Base-by-base conservation (phyloP, 92 coral and sea anemone genomes). In the Zoanthus sociatus region DNA sequence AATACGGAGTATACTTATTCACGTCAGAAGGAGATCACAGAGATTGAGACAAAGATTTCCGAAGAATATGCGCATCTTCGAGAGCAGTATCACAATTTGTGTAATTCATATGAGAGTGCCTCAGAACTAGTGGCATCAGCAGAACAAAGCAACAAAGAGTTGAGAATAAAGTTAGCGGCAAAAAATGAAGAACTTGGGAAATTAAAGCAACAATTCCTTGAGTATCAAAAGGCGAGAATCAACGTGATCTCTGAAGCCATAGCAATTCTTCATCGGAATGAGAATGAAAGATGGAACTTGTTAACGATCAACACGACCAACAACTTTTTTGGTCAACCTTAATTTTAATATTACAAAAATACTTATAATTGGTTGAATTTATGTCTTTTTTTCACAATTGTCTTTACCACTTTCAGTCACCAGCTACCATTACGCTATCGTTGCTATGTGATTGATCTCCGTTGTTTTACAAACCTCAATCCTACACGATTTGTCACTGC, bases 191-290 rank as follows among this genome's bases (percentile, higher is more conserved):
- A 76, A 3, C 63, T 76, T 9, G 18, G 18, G 21, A 6, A 50
- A 17, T 12, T 76, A 33, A 20, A 53, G 32, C 61, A 50, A 20
- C 79, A 50, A 53, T 76, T 76, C 63, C n/a, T 48, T 17, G 79
- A 76, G 37, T 76, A 48, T 50, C 79, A 76, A 56, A 47, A 76
- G 20, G 61, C 50, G 26, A 76, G 64, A 76, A 18, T 76, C 55
- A 6, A 26, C 20, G 64, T n/a, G 12, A 13, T 50, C 12, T 76
- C 79, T 50, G 30, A 18, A 53, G 61, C 42, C 6, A 46, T 76
- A 1, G 64, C 79, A 9, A 13, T 53, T n/a, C 10, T 76, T 21
- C 56, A 50, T 1, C 79, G 48, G 9, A 20, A 15, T 20, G 61
- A 9, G 44, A 12, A 10, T 1, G 16, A 14, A 69, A 33, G 47